Percentiles rank a stretch among this genome's conserved stretches.
phyloP scores from a whole-genome alignment of 2,113 vertebrate species.

The Chionodraco myersi region DNA sequence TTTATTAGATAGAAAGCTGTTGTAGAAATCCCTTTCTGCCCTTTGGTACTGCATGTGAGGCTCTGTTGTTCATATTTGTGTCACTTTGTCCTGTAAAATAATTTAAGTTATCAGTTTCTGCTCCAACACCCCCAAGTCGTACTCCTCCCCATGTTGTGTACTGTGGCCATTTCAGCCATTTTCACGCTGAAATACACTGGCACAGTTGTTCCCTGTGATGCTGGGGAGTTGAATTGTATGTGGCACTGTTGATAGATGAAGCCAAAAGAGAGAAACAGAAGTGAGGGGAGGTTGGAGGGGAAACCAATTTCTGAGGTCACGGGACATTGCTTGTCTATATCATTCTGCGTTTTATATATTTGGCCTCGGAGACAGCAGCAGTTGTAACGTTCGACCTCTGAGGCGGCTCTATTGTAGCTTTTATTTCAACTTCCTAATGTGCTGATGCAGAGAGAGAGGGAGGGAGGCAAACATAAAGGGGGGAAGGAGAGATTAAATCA shows the following conservation, averaged over 20 bases:
- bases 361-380: conserved; percentile 48
- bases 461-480: not conserved
- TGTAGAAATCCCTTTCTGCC: not conserved
- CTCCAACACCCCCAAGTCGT: not conserved
- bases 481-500: conserved; percentile 9
- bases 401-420: conserved; percentile 37
- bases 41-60: no score
- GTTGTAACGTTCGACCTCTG: conserved; percentile 6
- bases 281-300: conserved; percentile 32
- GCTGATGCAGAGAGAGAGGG: conserved; percentile 23
- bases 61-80: not conserved
- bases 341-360: conserved; percentile 44
- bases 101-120: not conserved
- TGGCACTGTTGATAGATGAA: conserved; percentile 49
- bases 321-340: conserved; percentile 60
- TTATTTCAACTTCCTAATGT: conserved; percentile 53
- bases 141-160: not conserved
- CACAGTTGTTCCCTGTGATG: conserved; percentile 9
- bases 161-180: not conserved
- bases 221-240: conserved; percentile 26
- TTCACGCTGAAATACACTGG: not conserved
- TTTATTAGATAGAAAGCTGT: not conserved
- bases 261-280: conserved; percentile 17
- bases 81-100: not conserved
- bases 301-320: conserved; percentile 67